These are phyloP conservation scores for Leguminivora glycinivorella DNA, from an alignment of 1,140 invertebrate species.

Conservation along the genomic window DNA sequence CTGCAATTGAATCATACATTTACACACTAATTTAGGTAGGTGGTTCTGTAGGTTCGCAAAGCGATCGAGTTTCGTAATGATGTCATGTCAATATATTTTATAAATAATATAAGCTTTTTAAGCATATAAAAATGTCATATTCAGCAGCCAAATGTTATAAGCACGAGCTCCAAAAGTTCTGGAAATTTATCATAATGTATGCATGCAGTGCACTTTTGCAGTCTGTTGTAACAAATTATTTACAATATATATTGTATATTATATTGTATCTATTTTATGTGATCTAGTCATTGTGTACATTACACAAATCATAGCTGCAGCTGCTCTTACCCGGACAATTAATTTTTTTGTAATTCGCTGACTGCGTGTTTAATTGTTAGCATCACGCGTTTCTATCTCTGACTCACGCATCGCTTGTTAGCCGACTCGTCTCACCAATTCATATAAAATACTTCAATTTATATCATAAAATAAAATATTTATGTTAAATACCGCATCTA, in stretches of 20 bases:
- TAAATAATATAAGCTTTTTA: too few relatives aligned
- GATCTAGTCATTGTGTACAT: not conserved
- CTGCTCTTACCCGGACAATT: not conserved
- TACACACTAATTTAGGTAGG: not conserved
- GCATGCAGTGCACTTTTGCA: too few relatives aligned
- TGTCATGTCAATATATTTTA: not conserved
- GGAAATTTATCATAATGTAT: too few relatives aligned
- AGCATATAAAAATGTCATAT: too few relatives aligned
- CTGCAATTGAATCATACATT: not conserved
- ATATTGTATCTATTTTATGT: not conserved
- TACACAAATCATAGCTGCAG: not conserved
- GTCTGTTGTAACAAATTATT: too few relatives aligned
- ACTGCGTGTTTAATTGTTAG: not conserved
- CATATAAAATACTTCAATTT: not conserved
- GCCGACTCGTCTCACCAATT: not conserved
- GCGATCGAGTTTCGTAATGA: not conserved
- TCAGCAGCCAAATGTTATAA: too few relatives aligned
- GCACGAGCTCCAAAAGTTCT: too few relatives aligned
- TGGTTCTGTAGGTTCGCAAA: not conserved
- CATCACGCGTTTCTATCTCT: not conserved
- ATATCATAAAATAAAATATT: not conserved
- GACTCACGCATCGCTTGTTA: not conserved
- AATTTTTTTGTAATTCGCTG: not conserved
- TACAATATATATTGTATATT: not conserved
- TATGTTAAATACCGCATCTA: not conserved